Base-by-base conservation (phyloP, 2,113 vertebrate genomes). In the Cynopterus brachyotis region DNA sequence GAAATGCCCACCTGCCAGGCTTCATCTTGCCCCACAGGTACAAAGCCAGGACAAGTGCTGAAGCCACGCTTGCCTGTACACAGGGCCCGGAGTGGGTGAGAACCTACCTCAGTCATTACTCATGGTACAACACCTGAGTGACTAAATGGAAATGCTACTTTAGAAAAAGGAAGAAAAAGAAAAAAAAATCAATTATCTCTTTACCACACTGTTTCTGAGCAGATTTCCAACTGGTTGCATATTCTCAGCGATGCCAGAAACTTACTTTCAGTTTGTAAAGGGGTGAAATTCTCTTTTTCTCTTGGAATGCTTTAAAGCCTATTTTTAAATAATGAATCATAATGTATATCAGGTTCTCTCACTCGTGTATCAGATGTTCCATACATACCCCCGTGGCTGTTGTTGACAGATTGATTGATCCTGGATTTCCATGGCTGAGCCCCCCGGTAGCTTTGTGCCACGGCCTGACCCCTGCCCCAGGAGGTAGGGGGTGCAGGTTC, bases 381-480 rank as follows among this genome's bases (percentile, higher is more conserved):
- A 45, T 64, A 93, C 87, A 70, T 69, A 76, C 26, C 84, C 84
- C 69, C 3, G 10, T 64, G 91, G 73, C n/a, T 73, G 80, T 19
- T 90, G 90, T 13, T 96, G 95, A 97, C 94, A 96, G 73, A 75
- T 84, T 92, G 92, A 96, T 92, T 45, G 79, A 97, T 80, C 90
- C 70, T 37, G 59, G 37, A 59, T 94, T 83, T 75, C 82, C 53
- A 69, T 0, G 40, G 59, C 92, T 28, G 75, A n/a, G 53, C 45
- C 28, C 28, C 62, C 94, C 91, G 55, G 1, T 17, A 60, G 47
- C 83, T 50, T 4, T 40, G 32, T 5, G 24, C 15, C 76, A 2
- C 12, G 37, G 32, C 73, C 60, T 42, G 57, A 20, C 59, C 59
- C 0, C 9, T 12, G 64, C 40, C 92, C 81, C 42, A 30, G 64